Conservation (phyloP, 2,797 vertebrate genomes). For the Graptemys geographica region DNA sequence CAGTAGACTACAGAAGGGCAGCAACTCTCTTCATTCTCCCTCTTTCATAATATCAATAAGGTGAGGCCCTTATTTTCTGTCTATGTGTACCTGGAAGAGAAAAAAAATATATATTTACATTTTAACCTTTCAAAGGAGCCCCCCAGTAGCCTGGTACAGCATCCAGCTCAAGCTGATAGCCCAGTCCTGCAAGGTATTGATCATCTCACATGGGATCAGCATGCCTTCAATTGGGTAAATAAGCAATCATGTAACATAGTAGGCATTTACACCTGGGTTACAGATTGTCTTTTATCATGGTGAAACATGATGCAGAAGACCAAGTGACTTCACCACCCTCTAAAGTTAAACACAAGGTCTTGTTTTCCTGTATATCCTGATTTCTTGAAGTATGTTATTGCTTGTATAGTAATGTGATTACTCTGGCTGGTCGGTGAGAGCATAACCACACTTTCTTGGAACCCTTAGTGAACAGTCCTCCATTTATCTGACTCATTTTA, state of each 20-base stretch:
- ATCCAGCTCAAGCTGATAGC: background rate
- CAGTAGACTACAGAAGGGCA: background rate
- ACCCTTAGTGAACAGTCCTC: background rate
- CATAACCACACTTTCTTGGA: background rate
- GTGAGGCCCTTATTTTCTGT: background rate
- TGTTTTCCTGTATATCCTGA: background rate
- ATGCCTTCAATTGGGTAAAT: too few species aligned
- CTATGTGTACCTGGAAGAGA: background rate
- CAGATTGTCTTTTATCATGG: background rate
- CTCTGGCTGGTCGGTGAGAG: background rate
- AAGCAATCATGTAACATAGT: background rate
- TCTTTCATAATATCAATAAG: background rate
- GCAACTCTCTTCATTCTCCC: background rate
- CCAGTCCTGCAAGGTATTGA: background rate
- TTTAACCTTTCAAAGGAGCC: background rate
- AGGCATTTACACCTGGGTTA: background rate
- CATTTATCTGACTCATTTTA: background rate
- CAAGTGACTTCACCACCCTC: background rate
- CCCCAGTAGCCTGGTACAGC: background rate
- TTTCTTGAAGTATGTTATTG: background rate
- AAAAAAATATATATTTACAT: background rate
- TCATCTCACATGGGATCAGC: background rate
- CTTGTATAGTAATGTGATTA: background rate
- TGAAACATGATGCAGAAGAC: background rate
- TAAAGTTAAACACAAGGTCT: background rate